phyloP scores from a whole-genome alignment of 2,888 invertebrate species.

The Brachyopa scutellaris region DNA sequence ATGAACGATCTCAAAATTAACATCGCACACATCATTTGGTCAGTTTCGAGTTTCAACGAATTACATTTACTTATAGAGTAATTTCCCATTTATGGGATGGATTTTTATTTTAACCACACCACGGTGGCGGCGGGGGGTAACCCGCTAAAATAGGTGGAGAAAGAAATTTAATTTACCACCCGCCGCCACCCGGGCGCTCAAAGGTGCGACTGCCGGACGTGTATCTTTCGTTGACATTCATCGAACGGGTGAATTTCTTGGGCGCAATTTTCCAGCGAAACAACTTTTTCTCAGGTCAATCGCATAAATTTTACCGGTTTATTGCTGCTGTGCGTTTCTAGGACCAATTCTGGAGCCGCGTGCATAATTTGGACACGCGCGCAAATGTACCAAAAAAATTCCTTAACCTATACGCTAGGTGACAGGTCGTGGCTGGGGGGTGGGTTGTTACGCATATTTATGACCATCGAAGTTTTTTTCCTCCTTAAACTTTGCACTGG shows the following conservation, averaged over 20 bases:
- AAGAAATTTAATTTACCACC: slow-evolving; percentile 67
- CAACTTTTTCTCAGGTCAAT: slow-evolving; percentile 66
- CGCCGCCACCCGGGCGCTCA: slow-evolving; percentile 24
- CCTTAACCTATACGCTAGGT: slow-evolving; percentile 57
- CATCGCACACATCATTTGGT: slow-evolving; percentile 39
- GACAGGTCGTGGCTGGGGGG: slow-evolving; percentile 34
- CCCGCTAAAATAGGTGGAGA: background rate
- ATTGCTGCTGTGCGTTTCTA: slow-evolving; percentile 74
- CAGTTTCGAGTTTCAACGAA: slow-evolving; percentile 34
- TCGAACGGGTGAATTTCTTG: slow-evolving; percentile 55
- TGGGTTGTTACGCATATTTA: slow-evolving; percentile 67
- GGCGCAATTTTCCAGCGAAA: slow-evolving; percentile 46
- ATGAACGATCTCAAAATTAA: slow-evolving; percentile 43
- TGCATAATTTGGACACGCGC: slow-evolving; percentile 68
- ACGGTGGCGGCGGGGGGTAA: background rate
- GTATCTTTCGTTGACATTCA: slow-evolving; percentile 62
- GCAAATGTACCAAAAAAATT: slow-evolving; percentile 63
- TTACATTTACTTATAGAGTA: slow-evolving; percentile 33
- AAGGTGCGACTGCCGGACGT: slow-evolving; percentile 47
- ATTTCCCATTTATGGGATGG: slow-evolving; percentile 52
- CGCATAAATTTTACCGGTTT: slow-evolving; percentile 72
- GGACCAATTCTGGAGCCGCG: slow-evolving; percentile 73
- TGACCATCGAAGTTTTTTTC: slow-evolving; percentile 45
- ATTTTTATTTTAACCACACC: slow-evolving; percentile 21
- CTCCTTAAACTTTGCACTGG: slow-evolving; percentile 32